phyloP scores from a whole-genome alignment of 2,113 vertebrate species.

The Progne subis region DNA sequence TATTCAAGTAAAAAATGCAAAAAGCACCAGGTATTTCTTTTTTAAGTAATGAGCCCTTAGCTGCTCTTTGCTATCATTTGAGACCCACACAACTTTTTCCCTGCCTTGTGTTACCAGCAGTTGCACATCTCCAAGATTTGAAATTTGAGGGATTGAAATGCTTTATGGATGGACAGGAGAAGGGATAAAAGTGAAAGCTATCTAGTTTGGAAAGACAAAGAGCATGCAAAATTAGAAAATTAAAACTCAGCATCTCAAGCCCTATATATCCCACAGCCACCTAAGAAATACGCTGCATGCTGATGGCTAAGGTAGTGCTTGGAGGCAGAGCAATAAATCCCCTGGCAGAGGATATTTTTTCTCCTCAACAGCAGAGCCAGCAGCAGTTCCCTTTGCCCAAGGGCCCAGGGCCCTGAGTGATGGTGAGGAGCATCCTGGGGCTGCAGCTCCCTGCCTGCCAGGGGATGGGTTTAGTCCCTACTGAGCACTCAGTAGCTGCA shows the following conservation, averaged over 20 bases:
- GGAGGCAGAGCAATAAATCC: background rate
- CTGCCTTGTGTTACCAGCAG: background rate
- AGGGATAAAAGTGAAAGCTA: background rate
- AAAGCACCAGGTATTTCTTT: background rate
- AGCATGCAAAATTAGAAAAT: slow-evolving; percentile 13
- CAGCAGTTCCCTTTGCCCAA: background rate
- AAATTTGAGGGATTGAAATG: background rate
- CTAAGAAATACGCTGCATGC: background rate
- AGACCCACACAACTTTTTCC: background rate
- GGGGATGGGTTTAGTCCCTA: background rate
- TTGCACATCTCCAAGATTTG: background rate
- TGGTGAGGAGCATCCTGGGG: background rate
- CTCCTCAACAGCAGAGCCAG: background rate
- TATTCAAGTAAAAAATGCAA: background rate
- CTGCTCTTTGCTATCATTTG: background rate
- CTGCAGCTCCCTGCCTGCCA: background rate
- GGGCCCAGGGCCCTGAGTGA: accelerated
- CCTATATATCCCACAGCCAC: background rate
- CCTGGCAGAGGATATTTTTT: background rate
- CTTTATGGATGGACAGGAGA: background rate
- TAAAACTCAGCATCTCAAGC: background rate
- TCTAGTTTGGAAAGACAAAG: background rate
- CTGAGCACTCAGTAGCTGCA: background rate
- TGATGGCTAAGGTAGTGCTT: background rate
- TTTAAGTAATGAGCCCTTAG: background rate